A percentile compares a stretch with the other conserved stretches of the same genome.
Conservation (phyloP, 2,113 vertebrate genomes). For the Hypomesus transpacificus region DNA sequence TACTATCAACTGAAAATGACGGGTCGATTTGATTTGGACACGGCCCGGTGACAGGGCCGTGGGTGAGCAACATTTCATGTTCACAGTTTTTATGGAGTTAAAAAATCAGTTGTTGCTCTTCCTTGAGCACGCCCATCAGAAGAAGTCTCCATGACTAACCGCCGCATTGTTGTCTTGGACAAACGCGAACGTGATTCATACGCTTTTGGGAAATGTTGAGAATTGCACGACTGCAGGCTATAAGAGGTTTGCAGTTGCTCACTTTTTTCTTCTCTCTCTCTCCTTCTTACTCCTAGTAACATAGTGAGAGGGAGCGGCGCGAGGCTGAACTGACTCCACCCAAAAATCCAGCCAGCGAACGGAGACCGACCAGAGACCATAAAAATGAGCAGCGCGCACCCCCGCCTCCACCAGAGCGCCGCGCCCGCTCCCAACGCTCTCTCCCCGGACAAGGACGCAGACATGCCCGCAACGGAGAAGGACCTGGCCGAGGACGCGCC, state of each 20-base stretch:
- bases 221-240: conserved; percentile 31
- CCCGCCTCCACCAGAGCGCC: conserved; percentile 78
- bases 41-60: neutral
- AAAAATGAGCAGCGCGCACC: conserved; percentile 84
- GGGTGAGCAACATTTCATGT: neutral
- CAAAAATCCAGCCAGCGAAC: conserved; percentile 67
- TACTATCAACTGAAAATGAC: too few species aligned
- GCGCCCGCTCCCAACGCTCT: conserved; percentile 74
- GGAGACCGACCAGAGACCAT: conserved; percentile 68
- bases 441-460: conserved; percentile 75
- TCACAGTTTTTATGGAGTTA: neutral
- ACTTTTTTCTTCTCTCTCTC: conserved; percentile 31
- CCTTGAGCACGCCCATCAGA: too few species aligned
- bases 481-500: conserved; percentile 83
- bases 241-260: conserved; percentile 7
- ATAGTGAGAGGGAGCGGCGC: conserved; percentile 50
- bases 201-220: neutral
- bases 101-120: neutral
- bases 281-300: conserved; percentile 30
- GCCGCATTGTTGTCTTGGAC: too few species aligned
- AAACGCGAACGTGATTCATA: too few species aligned
- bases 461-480: conserved; percentile 85
- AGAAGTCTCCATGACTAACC: too few species aligned
- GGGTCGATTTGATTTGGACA: too few species aligned
- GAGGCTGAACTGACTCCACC: conserved; percentile 68